Evolutionary conservation across 2,113 vertebrate species (phyloP), one percentile per base, ranked within the genome.

Genomic region (Callipepla squamata): DNA sequence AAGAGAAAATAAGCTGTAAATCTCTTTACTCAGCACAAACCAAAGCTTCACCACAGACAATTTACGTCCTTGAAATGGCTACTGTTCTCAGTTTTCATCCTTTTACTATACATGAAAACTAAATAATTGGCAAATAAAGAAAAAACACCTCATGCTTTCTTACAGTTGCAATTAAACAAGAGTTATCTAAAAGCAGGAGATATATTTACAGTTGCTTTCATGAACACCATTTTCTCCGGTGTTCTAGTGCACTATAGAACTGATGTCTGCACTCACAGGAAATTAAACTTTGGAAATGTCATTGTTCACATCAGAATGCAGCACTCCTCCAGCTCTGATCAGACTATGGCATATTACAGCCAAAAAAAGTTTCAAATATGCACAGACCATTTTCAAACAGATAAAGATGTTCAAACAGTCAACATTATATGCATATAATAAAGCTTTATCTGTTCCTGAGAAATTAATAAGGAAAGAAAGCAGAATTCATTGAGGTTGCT

Each of bases 1-100:
- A 83, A 80, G 61, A 0, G 0, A 5, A 89, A 16, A 23, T 30
- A 20, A 0, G 0, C 13, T 69, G 2, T 17, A 57, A 89, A 75
- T 48, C 53, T 6, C 12, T 83, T 89, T 48, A n/a, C 21, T 40
- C 42, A 30, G 34, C 13, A 80, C n/a, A 59, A 68, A n/a, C 3
- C 7, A 34, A 32, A 63, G 75, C 59, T 78, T 81, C 23, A 78
- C 28, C 15, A 11, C 4, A 26, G 40, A 66, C n/a, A 44, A 72
- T 63, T 78, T 67, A 34, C 44, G 75, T 63, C 11, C 3, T 73
- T 17, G 11, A 68, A 81, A 85, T 13, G 38, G 14, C 48, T 81
- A 21, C 6, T 61, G 2, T 68, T 77, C 20, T 84, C 26, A 5
- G 7, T 92, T 83, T 85, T 38, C 48, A 48, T 32, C 11, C 32